These are phyloP conservation scores for Ceraclea dissimilis DNA, from an alignment of 2,888 invertebrate species.

Conservation along the genomic window DNA sequence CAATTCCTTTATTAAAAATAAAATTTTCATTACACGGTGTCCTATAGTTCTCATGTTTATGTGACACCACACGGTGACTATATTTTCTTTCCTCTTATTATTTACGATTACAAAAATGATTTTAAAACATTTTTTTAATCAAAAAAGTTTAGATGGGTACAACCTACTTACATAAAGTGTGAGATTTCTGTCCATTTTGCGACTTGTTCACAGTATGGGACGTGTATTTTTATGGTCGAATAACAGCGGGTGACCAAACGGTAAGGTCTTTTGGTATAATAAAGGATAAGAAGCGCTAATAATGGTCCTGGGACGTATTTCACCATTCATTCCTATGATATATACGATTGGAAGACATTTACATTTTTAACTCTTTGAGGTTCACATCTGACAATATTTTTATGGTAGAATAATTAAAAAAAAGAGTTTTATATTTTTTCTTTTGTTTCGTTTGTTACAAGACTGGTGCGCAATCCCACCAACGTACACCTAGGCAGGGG, in stretches of 20 bases:
- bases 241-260: constrained; percentile 16
- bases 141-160: neutral
- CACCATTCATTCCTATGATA: neutral
- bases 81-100: neutral
- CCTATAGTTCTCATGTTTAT: no score
- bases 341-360: constrained; percentile 1
- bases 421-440: no score
- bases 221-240: constrained; percentile 19
- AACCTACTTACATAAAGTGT: constrained; percentile 6
- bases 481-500: no score
- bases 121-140: neutral
- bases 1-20: no score
- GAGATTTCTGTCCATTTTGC: constrained; percentile 17
- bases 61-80: neutral
- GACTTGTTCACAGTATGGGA: constrained; percentile 16
- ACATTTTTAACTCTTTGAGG: no score
- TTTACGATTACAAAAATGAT: neutral
- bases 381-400: no score
- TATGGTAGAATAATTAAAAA: no score
- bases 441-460: no score
- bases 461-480: no score
- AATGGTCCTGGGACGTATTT: constrained; percentile 8
- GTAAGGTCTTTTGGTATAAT: constrained; percentile 6
- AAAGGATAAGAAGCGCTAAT: constrained; percentile 14
- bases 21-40: no score